Base-by-base conservation (phyloP, 1,140 invertebrate species). In the Lethocerus indicus region DNA sequence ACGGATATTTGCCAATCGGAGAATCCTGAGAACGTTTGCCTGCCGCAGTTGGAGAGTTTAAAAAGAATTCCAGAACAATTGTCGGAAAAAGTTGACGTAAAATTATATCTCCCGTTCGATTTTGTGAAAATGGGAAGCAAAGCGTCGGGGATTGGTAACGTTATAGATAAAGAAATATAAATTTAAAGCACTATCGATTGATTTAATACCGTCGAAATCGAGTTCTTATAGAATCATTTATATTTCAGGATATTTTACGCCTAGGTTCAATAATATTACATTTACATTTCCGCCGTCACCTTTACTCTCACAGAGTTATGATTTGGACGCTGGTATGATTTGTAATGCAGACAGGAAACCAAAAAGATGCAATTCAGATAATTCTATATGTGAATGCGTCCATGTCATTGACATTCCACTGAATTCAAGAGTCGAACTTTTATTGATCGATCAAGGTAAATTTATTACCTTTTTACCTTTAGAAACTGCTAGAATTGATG, bases 271-370 rank as follows among this genome's bases (percentile, higher is more conserved):
- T 57, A 79, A 80, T 25, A 67, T 74, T 14, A 75, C 76, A 7
- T 81, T 81, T 60, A 75, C 72, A 43, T 80, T 75, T 56, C 79
- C 79, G 1, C 72, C 78, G 1, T 81, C 78, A 0, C 79, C 80
- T 0, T 57, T 82, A 21, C 62, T 83, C 43, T 76, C 76, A 2
- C 78, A 81, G 56, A 62, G 63, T 0, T 52, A 57, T 14, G 74
- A 79, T 51, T 66, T 79, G 1, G 60, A 70, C 1, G 55, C 66
- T 2, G 18, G 58, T 74, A 21, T 70, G 9, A 56, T 77, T 16
- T 81, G 79, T 53, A 63, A 62, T 42, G 56, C 62, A 3, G 58
- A 64, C 2, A 66, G 63, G 14, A 52, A 57, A 14, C 64, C 63
- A 1, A 48, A 54, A 21, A 61, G 64, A 2, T 72, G 69, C 20